phyloP scores from a whole-genome alignment of 2,113 vertebrate species.

The Pollimyrus isidori region DNA sequence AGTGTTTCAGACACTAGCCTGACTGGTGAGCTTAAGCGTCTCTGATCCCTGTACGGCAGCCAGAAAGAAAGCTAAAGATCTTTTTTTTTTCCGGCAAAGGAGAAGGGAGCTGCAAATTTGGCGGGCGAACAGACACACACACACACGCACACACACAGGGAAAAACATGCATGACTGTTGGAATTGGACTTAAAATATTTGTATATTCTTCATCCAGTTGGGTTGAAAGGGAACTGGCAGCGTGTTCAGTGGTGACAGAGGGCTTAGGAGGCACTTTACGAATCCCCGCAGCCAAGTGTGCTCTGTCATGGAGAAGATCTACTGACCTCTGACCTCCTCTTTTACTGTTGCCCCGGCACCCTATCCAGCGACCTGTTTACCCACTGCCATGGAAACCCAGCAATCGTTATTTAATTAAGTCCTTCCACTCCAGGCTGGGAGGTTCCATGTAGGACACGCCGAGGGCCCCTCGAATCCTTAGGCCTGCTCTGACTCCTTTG shows the following conservation, averaged over 20 bases:
- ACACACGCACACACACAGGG: neutral
- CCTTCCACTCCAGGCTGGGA: constrained; percentile 7
- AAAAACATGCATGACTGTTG: constrained; percentile 18
- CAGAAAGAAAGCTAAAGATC: constrained; percentile 24
- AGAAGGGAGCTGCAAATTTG: constrained; percentile 19
- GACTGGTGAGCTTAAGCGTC: constrained; percentile 23
- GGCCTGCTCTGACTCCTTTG: neutral
- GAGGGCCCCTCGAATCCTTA: neutral
- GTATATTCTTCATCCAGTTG: constrained; percentile 15
- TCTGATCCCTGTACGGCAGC: constrained; percentile 25
- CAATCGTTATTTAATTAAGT: constrained; percentile 22
- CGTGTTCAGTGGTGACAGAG: neutral
- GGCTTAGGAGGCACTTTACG: constrained; percentile 18
- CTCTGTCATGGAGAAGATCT: neutral
- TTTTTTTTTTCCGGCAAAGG: constrained; percentile 17
- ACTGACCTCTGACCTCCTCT: neutral
- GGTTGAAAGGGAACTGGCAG: constrained; percentile 18
- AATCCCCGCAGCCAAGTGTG: constrained; percentile 7
- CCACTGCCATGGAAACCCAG: constrained; percentile 22
- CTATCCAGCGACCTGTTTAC: constrained; percentile 19
- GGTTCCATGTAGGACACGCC: neutral
- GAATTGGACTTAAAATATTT: constrained; percentile 25
- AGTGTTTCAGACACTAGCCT: constrained; percentile 23
- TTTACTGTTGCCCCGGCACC: constrained; percentile 8
- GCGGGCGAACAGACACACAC: constrained; percentile 14